Percentiles rank a stretch among this genome's conserved stretches.
These are phyloP conservation scores for Oscheius sp. DNA, from an alignment of 2,888 invertebrate species.

Conservation along the genomic window DNA sequence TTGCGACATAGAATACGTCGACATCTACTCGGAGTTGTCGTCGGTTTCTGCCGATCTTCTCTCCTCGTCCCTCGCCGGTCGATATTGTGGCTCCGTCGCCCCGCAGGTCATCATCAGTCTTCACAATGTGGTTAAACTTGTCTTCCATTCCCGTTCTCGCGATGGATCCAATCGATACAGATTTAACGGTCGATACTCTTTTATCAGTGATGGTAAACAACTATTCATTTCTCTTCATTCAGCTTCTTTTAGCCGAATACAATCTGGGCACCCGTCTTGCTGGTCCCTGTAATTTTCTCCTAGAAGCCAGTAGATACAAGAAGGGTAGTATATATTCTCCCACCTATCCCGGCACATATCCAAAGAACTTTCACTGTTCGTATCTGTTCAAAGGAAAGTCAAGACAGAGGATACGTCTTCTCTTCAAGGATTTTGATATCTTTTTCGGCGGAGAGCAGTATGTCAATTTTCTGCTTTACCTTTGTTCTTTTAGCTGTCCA, in stretches of 20 bases:
- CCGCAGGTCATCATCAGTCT: slow-evolving; percentile 70
- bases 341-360: slow-evolving; percentile 98
- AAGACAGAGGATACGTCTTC: slow-evolving; percentile 89
- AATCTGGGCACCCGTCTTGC: slow-evolving; percentile 57
- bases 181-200: slow-evolving; percentile 72
- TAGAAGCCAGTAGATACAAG: slow-evolving; percentile 55
- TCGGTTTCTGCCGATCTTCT: slow-evolving; percentile 69
- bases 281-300: slow-evolving; percentile 57
- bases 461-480: slow-evolving; percentile 76
- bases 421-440: slow-evolving; percentile 96
- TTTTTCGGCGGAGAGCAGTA: slow-evolving; percentile 98
- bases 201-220: slow-evolving; percentile 71
- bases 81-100: slow-evolving; percentile 73
- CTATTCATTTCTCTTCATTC: slow-evolving; percentile 2
- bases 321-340: slow-evolving; percentile 91
- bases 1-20: slow-evolving; percentile 73
- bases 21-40: slow-evolving; percentile 72
- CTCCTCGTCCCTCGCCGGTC: slow-evolving; percentile 71
- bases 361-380: slow-evolving; percentile 73
- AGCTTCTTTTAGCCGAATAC: slow-evolving; percentile 56
- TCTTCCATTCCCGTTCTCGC: slow-evolving; percentile 72
- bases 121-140: slow-evolving; percentile 72
- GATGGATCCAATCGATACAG: slow-evolving; percentile 63
- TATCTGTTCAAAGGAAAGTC: slow-evolving; percentile 86
- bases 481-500: slow-evolving; percentile 87